Conservation (phyloP, 2,113 vertebrate species). For the Etia nguti region DNA sequence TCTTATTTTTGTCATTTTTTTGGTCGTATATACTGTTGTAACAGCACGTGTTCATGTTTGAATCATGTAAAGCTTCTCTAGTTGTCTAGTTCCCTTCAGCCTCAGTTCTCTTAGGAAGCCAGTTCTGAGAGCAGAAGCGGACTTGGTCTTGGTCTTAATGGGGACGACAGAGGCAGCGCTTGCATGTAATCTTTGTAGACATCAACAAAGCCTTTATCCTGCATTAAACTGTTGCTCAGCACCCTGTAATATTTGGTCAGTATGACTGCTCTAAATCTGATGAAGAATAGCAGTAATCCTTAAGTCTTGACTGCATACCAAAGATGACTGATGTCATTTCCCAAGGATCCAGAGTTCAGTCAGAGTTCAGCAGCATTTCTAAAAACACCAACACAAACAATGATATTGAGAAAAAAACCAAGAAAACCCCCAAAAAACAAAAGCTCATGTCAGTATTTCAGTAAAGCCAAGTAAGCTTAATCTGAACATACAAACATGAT, state of each 20-base stretch:
- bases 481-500: not conserved
- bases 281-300: constrained; percentile 10
- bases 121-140: not conserved
- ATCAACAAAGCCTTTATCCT: not conserved
- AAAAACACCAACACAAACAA: not conserved
- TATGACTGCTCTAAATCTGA: not conserved
- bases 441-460: not conserved
- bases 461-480: not conserved
- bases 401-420: not conserved
- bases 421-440: not conserved
- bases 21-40: not conserved
- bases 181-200: not conserved
- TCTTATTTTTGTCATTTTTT: not conserved
- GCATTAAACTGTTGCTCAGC: not conserved
- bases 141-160: not conserved
- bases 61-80: not conserved
- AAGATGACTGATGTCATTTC: not conserved
- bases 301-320: not conserved
- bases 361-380: not conserved
- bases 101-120: not conserved
- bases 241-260: not conserved
- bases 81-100: not conserved
- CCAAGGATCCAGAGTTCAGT: constrained; percentile 15
- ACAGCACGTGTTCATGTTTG: not conserved
- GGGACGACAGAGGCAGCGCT: not conserved